Base-by-base conservation (phyloP, 2,797 vertebrate genomes). In the Echeneis naucrates region DNA sequence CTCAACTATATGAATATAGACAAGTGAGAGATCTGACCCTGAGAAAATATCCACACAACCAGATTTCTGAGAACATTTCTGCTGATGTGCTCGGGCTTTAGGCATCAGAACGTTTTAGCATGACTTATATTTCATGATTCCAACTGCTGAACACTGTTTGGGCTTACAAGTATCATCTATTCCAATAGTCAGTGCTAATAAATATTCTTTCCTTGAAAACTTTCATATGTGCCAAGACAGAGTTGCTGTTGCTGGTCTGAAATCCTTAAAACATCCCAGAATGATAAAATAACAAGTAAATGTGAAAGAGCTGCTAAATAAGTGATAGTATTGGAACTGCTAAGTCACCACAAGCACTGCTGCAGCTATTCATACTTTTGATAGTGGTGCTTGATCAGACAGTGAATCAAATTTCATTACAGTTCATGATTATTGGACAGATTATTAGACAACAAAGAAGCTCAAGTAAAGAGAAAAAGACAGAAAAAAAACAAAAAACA, bases 181-280 rank as follows among this genome's bases (percentile, higher is more conserved):
- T 68, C 60, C 45, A 68, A 68, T 65, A 17, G 12, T 79, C 76
- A 76, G 68, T 81, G 82, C 77, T 79, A 71, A 84, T 78, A 79
- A 87, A 83, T 86, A 83, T 72, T 68, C 12, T n/a, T 68, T 74
- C 66, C 17, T 63, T 72, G 33, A 44, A 83, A 79, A 73, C 8
- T 38, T 62, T 69, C 21, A 66, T 77, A 86, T 84, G 83, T 88
- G 85, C 77, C 73, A 45, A 83, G 66, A 81, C 63, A 71, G 42
- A 85, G 56, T 32, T 71, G 67, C 47, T 57, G 57, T 42, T 80
- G 56, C 66, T 58, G n/a, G 63, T 80, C 74, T 81, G 35, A 75
- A 72, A 78, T 83, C 73, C 76, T 87, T 87, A 79, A 81, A 78
- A 78, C 38, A 63, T 62, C 77, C 72, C 78, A 81, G 55, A 87